phyloP scores from a whole-genome alignment of 2,888 invertebrate genomes.

The Sphaeridia pumilis region DNA sequence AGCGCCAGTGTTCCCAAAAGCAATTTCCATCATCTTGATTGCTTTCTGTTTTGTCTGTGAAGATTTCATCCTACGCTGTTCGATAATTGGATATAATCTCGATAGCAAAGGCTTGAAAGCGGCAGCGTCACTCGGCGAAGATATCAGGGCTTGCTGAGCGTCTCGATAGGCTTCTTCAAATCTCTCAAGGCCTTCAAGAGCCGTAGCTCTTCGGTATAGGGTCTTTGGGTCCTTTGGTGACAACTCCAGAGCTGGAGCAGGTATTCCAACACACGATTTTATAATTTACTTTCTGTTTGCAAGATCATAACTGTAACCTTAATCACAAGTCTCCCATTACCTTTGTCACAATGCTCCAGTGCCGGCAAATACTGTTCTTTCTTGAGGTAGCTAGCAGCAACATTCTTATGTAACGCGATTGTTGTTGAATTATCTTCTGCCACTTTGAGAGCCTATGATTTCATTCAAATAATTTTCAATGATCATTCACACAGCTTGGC shows the following conservation, averaged over 20 bases:
- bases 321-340: constrained; percentile 37
- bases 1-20: constrained; percentile 51
- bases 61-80: constrained; percentile 55
- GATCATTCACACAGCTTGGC: too few species aligned
- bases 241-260: constrained; percentile 59
- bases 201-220: constrained; percentile 79
- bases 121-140: constrained; percentile 69
- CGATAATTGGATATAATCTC: constrained; percentile 65
- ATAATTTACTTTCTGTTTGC: too few species aligned
- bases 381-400: constrained; percentile 84
- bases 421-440: constrained; percentile 18
- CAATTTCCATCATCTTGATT: constrained; percentile 68
- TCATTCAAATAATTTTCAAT: background rate
- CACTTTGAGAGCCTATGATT: background rate
- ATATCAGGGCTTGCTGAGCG: constrained; percentile 69
- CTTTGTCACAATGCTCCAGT: constrained; percentile 62
- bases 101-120: constrained; percentile 65
- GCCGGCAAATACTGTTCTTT: constrained; percentile 60
- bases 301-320: background rate
- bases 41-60: constrained; percentile 51
- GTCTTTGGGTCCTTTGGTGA: constrained; percentile 85
- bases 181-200: constrained; percentile 65
- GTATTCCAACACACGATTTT: too few species aligned
- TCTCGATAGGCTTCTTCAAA: constrained; percentile 89
- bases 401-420: constrained; percentile 70